phyloP scores from a whole-genome alignment of 2,113 vertebrate species.

The Phalacrocorax pelagicus region DNA sequence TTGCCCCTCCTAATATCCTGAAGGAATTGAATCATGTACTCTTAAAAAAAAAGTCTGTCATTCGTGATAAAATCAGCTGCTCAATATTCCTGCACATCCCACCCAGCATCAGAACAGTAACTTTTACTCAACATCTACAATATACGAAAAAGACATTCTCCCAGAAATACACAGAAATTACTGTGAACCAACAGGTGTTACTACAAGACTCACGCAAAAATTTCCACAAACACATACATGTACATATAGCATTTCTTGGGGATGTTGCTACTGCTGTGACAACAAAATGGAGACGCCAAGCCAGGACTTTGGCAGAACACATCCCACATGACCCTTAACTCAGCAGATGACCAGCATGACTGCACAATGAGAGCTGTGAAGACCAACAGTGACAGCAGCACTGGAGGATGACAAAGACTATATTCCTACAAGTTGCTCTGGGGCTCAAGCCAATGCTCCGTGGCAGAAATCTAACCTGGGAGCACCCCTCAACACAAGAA shows the following conservation, averaged over 20 bases:
- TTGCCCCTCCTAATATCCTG: not conserved
- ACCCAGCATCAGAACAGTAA: not conserved
- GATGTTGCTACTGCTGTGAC: not conserved
- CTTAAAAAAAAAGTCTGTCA: not conserved
- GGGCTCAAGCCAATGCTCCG: not conserved
- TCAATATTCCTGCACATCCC: not conserved
- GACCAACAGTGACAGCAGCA: not conserved
- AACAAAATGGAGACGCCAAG: not conserved
- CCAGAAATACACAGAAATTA: not conserved
- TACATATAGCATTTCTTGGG: not conserved
- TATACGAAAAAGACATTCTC: not conserved
- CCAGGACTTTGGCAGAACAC: not conserved
- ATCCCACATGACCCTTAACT: not conserved
- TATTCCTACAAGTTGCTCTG: fast-evolving
- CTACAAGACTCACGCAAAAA: not conserved
- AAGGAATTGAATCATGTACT: not conserved
- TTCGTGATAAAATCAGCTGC: not conserved
- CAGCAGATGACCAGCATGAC: not conserved
- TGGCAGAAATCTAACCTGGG: not conserved
- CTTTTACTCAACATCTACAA: not conserved
- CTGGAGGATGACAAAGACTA: not conserved
- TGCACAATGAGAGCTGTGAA: not conserved
- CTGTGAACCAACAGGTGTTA: not conserved
- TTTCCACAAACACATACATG: not conserved
- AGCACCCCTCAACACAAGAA: not conserved